A percentile compares a stretch with the other conserved stretches of the same genome.
Conservation (phyloP, 2,113 vertebrate genomes). For the Microtus montanus region DNA sequence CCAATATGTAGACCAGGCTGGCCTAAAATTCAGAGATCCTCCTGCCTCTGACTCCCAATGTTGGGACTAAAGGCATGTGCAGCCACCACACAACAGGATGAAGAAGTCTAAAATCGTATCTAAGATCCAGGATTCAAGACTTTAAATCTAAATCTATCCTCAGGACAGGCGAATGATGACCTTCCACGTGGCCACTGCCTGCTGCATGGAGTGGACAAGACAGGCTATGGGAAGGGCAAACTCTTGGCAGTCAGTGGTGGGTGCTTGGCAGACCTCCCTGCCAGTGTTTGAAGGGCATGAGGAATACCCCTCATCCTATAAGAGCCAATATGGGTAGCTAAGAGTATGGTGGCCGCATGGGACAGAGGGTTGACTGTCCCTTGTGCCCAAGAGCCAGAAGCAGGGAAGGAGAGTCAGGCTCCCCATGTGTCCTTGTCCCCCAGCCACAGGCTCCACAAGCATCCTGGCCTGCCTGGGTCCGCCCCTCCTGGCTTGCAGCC, state of each 20-base stretch:
- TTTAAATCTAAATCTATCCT: background rate
- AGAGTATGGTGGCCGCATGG: conserved; percentile 2
- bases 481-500: conserved; percentile 74
- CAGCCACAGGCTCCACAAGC: conserved; percentile 57
- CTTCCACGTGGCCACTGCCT: background rate
- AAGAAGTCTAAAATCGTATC: background rate
- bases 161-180: background rate
- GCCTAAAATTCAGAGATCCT: background rate
- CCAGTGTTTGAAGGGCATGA: background rate
- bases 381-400: conserved; percentile 23
- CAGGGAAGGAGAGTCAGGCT: conserved; percentile 18
- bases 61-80: background rate
- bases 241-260: background rate
- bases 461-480: conserved; percentile 12
- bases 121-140: too few species aligned
- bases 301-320: background rate
- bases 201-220: background rate
- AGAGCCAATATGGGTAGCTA: background rate
- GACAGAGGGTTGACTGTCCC: background rate
- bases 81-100: background rate
- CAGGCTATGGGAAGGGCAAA: background rate
- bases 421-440: conserved; percentile 55
- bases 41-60: background rate
- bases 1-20: background rate
- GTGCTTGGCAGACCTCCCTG: conserved; percentile 32